Base-by-base conservation (phyloP, 2,888 invertebrate species). In the Falcaria lacertinaria region DNA sequence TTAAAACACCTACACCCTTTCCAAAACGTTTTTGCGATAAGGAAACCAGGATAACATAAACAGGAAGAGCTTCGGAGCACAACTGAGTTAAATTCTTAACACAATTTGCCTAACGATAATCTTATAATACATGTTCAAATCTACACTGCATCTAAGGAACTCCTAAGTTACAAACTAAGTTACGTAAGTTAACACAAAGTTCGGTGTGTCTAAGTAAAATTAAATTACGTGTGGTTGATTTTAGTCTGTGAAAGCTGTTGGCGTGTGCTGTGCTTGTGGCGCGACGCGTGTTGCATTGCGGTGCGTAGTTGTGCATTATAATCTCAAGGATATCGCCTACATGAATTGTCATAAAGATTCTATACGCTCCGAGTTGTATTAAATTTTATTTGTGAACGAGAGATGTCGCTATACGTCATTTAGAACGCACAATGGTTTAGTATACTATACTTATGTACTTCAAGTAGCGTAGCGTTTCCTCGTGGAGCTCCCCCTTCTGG, bases 1-100 rank as follows among this genome's bases (percentile, higher is more conserved):
- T 60, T 57, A 49, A 57, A 46, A 15, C 34, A 19, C 15, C 6
- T 37, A 42, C 41, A 41, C 45, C 39, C 41, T 34, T 22, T 22
- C 25, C 7, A 32, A 42, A 46, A 34, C 39, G 41, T 45, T 46
- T 44, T 34, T 17, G 16, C 25, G 28, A 11, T 25, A 14, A 33
- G 6, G 28, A 6, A 11, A 41, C 34, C 36, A 39, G 38, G 41
- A 33, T 8, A 13, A 2, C 13, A 39, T 32, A 33, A 33, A 6
- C 11, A 11, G 3, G 11, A 28, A 17, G 15, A 17, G 16, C 16
- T 16, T 35, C 11, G 15, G n/a, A 17, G 8, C 16, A 11, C 16
- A 35, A 35, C 16, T 35, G 17, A 17, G 35, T 17, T 35, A 17
- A 16, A 15, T 28, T 28, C 28, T 3, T 3, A 28, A 11, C 28